A percentile compares a stretch with the other conserved stretches of the same genome.
phyloP scores from a whole-genome alignment of 1,140 invertebrate species.

The Drosophila bocqueti region DNA sequence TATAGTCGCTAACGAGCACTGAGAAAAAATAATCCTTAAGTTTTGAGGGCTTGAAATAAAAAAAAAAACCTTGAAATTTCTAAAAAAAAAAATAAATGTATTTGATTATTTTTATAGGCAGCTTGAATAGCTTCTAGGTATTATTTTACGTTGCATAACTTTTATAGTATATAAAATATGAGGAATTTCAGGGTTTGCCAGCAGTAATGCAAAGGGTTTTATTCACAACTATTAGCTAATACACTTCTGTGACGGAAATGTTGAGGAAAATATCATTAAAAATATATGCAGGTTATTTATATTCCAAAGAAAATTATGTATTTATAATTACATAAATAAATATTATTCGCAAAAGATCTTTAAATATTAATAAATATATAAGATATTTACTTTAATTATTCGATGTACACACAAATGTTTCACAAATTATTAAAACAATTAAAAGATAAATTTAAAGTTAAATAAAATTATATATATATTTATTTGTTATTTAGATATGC shows the following conservation, averaged over 20 bases:
- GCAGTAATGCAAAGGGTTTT: neutral
- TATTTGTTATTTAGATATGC: too few relatives aligned
- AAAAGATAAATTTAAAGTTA: too few relatives aligned
- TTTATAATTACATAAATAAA: neutral
- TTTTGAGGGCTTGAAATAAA: neutral
- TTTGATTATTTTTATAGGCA: too few relatives aligned
- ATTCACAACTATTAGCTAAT: too few relatives aligned
- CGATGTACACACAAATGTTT: too few relatives aligned
- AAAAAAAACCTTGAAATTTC: neutral
- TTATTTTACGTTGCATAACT: too few relatives aligned
- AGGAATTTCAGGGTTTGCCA: neutral
- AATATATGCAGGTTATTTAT: neutral
- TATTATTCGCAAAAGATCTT: too few relatives aligned
- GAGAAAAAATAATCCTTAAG: neutral
- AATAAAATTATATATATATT: too few relatives aligned
- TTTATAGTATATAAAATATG: neutral
- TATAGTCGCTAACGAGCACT: constrained; percentile 41
- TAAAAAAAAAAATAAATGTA: too few relatives aligned
- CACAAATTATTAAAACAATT: too few relatives aligned
- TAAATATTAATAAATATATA: neutral
- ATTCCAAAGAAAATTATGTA: neutral
- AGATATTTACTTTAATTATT: too few relatives aligned
- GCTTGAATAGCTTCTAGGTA: too few relatives aligned
- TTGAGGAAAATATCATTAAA: neutral
- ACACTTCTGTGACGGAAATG: neutral